These are phyloP conservation scores for Siniperca knerii DNA, from an alignment of 2,113 vertebrate species.

Conservation along the genomic window DNA sequence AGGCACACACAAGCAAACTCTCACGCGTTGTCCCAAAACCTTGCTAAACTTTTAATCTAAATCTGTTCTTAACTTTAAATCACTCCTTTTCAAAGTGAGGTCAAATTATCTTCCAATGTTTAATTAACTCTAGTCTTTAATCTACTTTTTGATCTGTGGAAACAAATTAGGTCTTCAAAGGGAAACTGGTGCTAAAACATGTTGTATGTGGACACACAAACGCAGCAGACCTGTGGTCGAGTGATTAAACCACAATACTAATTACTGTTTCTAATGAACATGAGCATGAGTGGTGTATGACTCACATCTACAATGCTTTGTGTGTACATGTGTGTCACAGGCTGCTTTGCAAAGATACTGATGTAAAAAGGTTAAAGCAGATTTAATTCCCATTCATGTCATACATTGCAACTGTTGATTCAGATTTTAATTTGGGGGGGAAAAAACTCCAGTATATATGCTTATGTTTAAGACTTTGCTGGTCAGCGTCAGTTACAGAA, in stretches of 20 bases:
- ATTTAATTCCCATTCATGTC: background rate
- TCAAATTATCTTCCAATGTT: background rate
- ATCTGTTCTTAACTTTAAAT: slow-evolving; percentile 7
- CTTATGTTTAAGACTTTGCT: background rate
- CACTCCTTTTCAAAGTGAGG: background rate
- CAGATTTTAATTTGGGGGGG: background rate
- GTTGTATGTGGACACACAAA: background rate
- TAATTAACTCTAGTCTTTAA: slow-evolving; percentile 19
- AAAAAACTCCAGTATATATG: too few relatives aligned
- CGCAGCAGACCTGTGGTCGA: background rate
- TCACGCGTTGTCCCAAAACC: slow-evolving; percentile 7
- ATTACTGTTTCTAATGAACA: slow-evolving; percentile 11
- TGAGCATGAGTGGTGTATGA: background rate
- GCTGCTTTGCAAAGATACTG: background rate
- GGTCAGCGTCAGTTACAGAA: slow-evolving; percentile 27
- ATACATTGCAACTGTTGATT: background rate
- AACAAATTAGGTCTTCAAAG: slow-evolving; percentile 13
- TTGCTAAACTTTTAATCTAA: background rate
- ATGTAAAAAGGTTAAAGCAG: background rate
- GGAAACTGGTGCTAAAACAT: background rate
- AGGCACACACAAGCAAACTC: background rate
- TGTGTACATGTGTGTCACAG: background rate
- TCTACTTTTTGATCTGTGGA: slow-evolving; percentile 10
- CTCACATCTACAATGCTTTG: background rate
- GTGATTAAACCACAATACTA: slow-evolving; percentile 19